phyloP scores from a whole-genome alignment of 2,797 vertebrate genomes.

The Rhinoraja longicauda region DNA sequence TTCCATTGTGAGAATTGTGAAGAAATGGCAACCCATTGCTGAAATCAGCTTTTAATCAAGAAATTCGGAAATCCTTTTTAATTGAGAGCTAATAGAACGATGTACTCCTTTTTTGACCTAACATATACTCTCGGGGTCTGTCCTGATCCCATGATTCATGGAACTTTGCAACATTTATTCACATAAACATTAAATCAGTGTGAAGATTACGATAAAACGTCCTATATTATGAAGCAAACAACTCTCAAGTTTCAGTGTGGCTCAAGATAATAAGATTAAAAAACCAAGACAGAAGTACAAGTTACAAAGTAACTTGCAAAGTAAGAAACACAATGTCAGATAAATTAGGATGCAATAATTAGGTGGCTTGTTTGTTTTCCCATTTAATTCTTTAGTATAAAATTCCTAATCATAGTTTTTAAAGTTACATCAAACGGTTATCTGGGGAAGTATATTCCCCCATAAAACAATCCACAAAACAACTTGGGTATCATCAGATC shows the following conservation, averaged over 20 bases:
- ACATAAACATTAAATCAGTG: background rate
- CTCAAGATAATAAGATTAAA: background rate
- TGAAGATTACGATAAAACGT: background rate
- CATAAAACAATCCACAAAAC: no score
- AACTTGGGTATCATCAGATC: no score
- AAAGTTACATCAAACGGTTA: background rate
- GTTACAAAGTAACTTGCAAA: background rate
- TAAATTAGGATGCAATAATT: background rate
- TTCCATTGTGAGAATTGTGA: background rate
- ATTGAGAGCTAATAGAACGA: background rate
- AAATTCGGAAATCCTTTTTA: background rate
- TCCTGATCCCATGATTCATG: background rate
- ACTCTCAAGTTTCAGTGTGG: background rate
- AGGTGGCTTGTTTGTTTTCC: background rate
- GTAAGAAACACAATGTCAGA: background rate
- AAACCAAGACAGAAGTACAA: background rate
- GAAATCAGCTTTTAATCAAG: background rate
- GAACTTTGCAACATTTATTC: background rate
- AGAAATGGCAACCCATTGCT: background rate
- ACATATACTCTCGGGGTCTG: background rate
- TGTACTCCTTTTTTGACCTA: background rate
- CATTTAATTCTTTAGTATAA: background rate
- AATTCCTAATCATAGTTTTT: background rate
- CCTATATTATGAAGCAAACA: background rate
- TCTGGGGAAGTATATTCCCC: no score